A percentile compares a stretch with the other conserved stretches of the same genome.
Conservation (phyloP, 2,113 vertebrate species). For the Antechinus stuartii region DNA sequence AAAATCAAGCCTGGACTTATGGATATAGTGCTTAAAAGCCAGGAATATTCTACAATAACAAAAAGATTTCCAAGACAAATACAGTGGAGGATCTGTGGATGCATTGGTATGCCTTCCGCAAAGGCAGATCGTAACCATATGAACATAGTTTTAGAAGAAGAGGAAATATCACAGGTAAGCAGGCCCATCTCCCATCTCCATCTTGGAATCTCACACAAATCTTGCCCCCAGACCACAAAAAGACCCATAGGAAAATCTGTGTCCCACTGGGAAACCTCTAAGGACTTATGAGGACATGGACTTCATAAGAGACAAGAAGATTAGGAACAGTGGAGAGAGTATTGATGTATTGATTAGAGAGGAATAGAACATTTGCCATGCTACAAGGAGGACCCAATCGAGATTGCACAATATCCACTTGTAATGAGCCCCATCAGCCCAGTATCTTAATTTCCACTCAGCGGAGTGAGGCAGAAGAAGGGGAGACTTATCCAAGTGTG, state of each 20-base stretch:
- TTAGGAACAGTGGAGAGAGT: too few relatives aligned
- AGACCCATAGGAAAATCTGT: background rate
- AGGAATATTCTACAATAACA: background rate
- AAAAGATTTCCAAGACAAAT: too few relatives aligned
- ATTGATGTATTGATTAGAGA: background rate
- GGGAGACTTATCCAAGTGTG: background rate
- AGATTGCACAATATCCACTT: background rate
- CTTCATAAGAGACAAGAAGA: too few relatives aligned
- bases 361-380: background rate
- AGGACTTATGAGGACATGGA: background rate
- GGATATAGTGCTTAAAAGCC: background rate
- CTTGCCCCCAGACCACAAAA: background rate
- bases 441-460: background rate
- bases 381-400: background rate
- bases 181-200: background rate
- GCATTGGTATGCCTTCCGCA: too few relatives aligned
- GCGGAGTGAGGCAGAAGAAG: background rate
- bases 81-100: too few relatives aligned
- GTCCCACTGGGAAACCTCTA: background rate
- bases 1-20: background rate
- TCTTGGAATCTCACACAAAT: background rate
- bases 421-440: background rate
- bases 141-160: background rate
- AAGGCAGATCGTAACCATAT: background rate
- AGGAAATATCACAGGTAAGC: fast-evolving